Evolutionary conservation across 1,140 invertebrate species (phyloP), one percentile per base, ranked within the genome.

Genomic region (Drosophila ambigua): DNA sequence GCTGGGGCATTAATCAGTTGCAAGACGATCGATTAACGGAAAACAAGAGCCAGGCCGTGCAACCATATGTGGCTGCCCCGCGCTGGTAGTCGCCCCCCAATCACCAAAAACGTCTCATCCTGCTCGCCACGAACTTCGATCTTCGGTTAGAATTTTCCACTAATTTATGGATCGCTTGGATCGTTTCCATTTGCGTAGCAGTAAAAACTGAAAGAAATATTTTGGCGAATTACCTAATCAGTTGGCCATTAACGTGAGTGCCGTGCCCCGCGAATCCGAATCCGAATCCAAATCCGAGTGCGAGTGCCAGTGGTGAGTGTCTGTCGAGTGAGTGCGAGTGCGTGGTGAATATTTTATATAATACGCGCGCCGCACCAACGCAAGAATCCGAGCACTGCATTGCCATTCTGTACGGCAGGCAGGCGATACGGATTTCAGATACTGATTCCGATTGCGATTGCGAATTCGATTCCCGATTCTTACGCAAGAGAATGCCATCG

Each of bases 21-120:
- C 83, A 85, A 87, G 79, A 83, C 80, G 90, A 90, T 91, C 90
- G 90, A 91, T 91, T 88, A 85, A 73, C 75, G 78, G 81, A 66
- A 75, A 90, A 77, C 83, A 89, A 83, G 72, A 77, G 73, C 48
- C 53, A 52, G 57, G 60, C 72, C 67, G 65, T 58, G 50, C 31
- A 55, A 71, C 60, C 65, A 74, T 53, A 60, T 59, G 28, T 31
- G 24, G 44, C 41, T 58, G 46, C 55, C 23, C 26, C 26, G 31
- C 55, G 16, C 51, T 41, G 59, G 43, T 51, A 24, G 35, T 54
- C 39, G 44, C 26, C 55, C 44, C 45, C 64, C 46, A 65, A 50
- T 66, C 61, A 51, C 58, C 58, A 62, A 54, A 62, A 51, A 64
- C 7, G 31, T 23, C 24, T 44, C 16, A 69, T 26, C 23, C 20